A percentile compares a stretch with the other conserved stretches of the same genome.
Evolutionary conservation across 2,113 vertebrate species (phyloP).

Genomic region (Cisticola juncidis): DNA sequence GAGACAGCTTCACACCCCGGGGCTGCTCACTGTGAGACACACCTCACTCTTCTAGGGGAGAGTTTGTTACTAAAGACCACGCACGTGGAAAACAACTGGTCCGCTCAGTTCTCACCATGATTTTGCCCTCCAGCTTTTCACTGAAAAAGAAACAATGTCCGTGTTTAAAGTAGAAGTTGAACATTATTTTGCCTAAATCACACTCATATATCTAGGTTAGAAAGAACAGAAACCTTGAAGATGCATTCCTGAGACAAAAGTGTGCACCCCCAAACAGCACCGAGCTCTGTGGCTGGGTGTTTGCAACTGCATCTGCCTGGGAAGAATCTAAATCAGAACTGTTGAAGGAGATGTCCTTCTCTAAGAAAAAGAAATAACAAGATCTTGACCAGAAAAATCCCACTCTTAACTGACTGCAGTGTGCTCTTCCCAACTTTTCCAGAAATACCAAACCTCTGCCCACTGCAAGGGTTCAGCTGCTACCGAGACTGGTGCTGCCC

Average conservation of each 20-base stretch:
- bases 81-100: neutral
- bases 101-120: neutral
- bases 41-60: neutral
- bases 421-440: neutral
- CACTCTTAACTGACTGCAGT: neutral
- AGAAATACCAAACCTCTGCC: neutral
- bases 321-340: neutral
- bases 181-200: neutral
- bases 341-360: neutral
- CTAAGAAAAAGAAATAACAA: neutral
- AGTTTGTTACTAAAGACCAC: neutral
- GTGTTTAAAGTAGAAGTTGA: neutral
- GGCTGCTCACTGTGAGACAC: neutral
- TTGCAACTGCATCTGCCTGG: neutral
- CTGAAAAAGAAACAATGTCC: neutral
- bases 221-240: neutral
- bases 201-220: fast-evolving
- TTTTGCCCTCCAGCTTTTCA: neutral
- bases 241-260: neutral
- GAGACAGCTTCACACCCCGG: fast-evolving
- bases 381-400: neutral
- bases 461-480: fast-evolving
- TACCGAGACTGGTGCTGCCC: neutral
- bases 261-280: neutral
- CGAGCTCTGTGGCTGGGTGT: fast-evolving